Percentiles rank a stretch among this genome's conserved stretches.
Evolutionary conservation across 2,113 vertebrate species (phyloP).

Genomic region (Nesogale talazaci): DNA sequence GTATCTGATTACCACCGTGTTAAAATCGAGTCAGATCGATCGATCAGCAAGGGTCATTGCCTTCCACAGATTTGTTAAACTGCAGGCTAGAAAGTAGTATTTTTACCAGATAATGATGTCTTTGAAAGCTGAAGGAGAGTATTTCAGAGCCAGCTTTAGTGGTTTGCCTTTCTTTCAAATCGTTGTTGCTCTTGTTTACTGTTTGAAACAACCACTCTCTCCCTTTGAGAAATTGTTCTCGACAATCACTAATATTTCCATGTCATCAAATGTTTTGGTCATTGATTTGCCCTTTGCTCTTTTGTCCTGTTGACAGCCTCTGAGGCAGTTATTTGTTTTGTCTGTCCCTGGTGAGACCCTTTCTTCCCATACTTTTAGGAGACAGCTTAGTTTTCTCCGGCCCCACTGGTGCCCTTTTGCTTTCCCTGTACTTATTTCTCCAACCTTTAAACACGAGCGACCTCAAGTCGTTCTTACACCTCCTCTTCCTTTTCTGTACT

Average conservation of each 20-base stretch:
- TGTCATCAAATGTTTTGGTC: not conserved
- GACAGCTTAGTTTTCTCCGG: not conserved
- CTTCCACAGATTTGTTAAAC: not conserved
- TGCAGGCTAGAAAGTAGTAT: not conserved
- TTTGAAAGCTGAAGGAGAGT: not conserved
- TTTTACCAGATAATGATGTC: not conserved
- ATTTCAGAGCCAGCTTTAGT: not conserved
- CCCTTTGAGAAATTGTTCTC: not conserved
- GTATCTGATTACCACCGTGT: slow-evolving; percentile 31
- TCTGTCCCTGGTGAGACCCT: not conserved
- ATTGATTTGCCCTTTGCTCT: not conserved
- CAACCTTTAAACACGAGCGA: not conserved
- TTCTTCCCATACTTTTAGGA: not conserved
- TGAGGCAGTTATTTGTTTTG: not conserved
- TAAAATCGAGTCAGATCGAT: not conserved
- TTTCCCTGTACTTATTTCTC: slow-evolving; percentile 1
- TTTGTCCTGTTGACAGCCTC: not conserved
- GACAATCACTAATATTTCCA: not conserved
- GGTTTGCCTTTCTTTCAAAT: not conserved
- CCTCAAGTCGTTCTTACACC: not conserved
- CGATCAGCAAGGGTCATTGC: not conserved
- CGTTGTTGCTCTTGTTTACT: not conserved
- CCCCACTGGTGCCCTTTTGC: not conserved
- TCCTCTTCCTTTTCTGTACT: not conserved
- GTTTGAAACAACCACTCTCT: not conserved